Evolutionary conservation across 2,797 vertebrate genomes (phyloP).

Genomic region (Lepus oiostolus): DNA sequence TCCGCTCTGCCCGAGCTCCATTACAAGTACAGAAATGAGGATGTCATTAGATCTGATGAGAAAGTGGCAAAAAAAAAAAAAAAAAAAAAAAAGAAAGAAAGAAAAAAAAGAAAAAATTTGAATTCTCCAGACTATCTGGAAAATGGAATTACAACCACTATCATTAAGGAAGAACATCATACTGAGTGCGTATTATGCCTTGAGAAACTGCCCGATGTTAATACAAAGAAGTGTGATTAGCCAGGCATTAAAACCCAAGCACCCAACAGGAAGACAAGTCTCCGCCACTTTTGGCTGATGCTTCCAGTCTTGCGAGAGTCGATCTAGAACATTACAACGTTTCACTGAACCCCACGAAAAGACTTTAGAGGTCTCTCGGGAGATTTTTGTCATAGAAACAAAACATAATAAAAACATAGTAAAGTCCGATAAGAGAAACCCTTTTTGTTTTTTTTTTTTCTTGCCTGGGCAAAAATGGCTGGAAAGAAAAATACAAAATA

Average conservation of each 20-base stretch:
- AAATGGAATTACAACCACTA: constrained; percentile 10
- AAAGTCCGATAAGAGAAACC: constrained; percentile 28
- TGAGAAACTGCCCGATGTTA: background rate
- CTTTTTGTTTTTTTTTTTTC: constrained; percentile 29
- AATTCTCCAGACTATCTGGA: background rate
- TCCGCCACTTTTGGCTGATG: background rate
- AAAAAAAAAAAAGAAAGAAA: background rate
- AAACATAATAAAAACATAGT: background rate
- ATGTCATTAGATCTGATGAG: background rate
- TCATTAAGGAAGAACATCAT: background rate
- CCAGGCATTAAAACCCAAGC: background rate
- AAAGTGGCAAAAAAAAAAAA: background rate
- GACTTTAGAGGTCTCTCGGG: background rate
- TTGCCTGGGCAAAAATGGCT: constrained; percentile 28
- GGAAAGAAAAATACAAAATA: background rate
- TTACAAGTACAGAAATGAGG: background rate
- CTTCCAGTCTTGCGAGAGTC: background rate
- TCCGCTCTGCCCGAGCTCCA: background rate
- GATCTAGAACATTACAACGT: background rate
- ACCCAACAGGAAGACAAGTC: background rate
- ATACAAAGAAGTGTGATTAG: background rate
- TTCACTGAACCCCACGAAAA: background rate
- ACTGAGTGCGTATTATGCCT: background rate
- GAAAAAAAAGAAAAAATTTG: background rate
- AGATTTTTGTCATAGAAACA: constrained; percentile 35